Evolutionary conservation across 64 coral and sea anemone genomes (phyloP).

Genomic region (Pocillopora verrucosa): DNA sequence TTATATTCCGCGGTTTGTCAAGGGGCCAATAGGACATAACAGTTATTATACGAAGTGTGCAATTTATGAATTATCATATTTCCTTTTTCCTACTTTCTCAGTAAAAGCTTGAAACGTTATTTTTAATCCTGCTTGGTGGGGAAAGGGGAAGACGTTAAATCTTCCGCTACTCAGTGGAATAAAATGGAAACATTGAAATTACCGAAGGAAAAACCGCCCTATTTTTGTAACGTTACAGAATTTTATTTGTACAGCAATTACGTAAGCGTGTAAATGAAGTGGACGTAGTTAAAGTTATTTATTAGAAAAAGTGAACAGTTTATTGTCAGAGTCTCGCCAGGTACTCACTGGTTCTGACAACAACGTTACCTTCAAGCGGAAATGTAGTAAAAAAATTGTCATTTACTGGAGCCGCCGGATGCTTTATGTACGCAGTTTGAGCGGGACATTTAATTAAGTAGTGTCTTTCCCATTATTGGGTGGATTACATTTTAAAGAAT

Average conservation of each 20-base stretch:
- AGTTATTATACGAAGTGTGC: too few relatives aligned
- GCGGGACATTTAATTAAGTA: neutral
- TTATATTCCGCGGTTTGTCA: too few relatives aligned
- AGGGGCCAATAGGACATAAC: too few relatives aligned
- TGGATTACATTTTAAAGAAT: neutral
- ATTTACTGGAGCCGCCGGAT: too few relatives aligned
- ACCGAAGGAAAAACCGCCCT: neutral
- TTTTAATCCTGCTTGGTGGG: neutral
- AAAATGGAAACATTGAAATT: neutral
- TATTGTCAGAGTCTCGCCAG: neutral
- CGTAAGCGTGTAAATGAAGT: neutral
- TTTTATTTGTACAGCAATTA: constrained; percentile 13
- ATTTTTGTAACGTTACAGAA: constrained; percentile 43
- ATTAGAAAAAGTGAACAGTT: neutral
- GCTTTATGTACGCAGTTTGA: neutral
- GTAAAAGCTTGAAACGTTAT: neutral
- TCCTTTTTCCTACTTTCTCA: neutral
- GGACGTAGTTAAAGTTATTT: neutral
- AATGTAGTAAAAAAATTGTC: neutral
- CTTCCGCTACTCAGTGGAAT: neutral
- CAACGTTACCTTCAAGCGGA: neutral
- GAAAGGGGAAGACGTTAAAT: neutral
- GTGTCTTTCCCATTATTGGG: neutral
- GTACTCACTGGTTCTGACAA: neutral
- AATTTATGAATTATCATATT: too few relatives aligned